These are phyloP conservation scores for Chaitophorus viminalis DNA, from an alignment of 2,888 invertebrate genomes.

Conservation along the genomic window DNA sequence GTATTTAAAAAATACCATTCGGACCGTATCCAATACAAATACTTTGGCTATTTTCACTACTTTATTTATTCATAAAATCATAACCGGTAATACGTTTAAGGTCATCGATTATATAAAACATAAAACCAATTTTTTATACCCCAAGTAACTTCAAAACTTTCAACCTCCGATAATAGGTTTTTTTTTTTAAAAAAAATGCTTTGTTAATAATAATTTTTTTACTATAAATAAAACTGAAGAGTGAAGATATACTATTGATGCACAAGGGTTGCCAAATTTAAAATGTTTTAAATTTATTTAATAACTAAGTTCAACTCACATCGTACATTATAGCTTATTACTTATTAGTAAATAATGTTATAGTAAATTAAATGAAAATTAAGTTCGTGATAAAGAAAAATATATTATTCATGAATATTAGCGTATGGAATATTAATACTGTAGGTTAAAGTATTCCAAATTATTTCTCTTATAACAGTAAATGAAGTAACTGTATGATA, in stretches of 20 bases:
- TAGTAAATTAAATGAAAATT: not conserved
- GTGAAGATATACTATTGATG: too few relatives aligned
- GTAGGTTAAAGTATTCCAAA: not conserved
- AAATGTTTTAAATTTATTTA: not conserved
- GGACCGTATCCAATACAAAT: conserved; percentile 4
- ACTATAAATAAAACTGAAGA: too few relatives aligned
- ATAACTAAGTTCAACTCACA: not conserved
- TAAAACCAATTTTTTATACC: too few relatives aligned
- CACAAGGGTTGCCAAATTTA: too few relatives aligned
- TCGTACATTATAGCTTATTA: not conserved
- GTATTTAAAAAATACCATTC: not conserved
- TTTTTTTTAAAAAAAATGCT: too few relatives aligned
- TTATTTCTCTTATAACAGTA: conserved; percentile 21
- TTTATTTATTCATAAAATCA: not conserved
- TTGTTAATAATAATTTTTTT: too few relatives aligned
- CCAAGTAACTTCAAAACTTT: too few relatives aligned
- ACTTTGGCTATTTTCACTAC: not conserved
- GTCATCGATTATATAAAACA: not conserved
- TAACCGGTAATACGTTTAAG: not conserved
- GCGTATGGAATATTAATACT: not conserved
- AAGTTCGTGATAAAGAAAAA: not conserved
- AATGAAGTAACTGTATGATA: conserved; percentile 11
- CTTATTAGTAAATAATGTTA: too few relatives aligned
- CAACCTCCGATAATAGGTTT: too few relatives aligned
- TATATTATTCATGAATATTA: not conserved